Percentiles rank a stretch among this genome's conserved stretches.
These are phyloP conservation scores for Peromyscus aztecus DNA, from an alignment of 2,797 vertebrate genomes.

Conservation along the genomic window DNA sequence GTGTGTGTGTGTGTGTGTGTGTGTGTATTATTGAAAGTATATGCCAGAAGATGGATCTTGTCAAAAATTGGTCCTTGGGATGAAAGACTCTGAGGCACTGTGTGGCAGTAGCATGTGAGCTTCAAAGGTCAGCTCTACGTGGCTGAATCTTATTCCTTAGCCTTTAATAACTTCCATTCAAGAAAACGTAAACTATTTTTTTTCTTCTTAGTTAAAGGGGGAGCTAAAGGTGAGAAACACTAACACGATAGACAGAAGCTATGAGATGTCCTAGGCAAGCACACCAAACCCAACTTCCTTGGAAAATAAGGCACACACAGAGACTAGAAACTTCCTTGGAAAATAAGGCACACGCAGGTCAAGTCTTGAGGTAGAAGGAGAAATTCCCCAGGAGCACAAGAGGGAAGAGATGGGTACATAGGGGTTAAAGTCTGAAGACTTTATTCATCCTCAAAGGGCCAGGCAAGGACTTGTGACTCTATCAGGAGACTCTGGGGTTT, in stretches of 20 bases:
- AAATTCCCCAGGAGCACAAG: background rate
- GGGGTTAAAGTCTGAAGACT: background rate
- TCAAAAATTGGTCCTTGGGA: background rate
- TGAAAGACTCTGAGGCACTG: background rate
- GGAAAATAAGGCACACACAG: background rate
- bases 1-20: too few relatives aligned
- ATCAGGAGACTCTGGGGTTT: background rate
- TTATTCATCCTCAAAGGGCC: background rate
- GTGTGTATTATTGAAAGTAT: background rate
- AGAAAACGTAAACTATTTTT: background rate
- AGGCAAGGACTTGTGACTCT: background rate
- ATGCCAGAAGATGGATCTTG: background rate
- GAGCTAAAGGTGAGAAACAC: background rate
- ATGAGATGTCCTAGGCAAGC: background rate
- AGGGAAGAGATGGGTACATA: background rate
- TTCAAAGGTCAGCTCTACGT: background rate
- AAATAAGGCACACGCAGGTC: background rate
- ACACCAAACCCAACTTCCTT: background rate
- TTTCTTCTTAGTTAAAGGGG: background rate
- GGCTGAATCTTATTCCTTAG: background rate
- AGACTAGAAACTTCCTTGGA: background rate
- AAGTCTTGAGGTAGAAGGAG: background rate
- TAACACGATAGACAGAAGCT: background rate
- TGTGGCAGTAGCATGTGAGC: background rate
- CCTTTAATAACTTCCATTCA: background rate